phyloP scores from a whole-genome alignment of 2,888 invertebrate genomes.

The Lithophane semibrunnea region DNA sequence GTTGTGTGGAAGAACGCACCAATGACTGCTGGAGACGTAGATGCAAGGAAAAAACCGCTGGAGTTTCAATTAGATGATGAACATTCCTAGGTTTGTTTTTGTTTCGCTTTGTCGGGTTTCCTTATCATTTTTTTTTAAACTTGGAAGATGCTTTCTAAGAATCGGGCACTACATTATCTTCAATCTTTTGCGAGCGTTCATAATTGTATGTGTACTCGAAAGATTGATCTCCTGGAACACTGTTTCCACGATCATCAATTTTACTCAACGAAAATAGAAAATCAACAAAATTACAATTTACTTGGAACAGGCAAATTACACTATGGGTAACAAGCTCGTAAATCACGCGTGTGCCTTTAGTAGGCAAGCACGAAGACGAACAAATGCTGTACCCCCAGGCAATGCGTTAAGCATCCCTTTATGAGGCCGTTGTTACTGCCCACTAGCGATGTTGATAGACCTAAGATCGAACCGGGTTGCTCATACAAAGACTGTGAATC shows the following conservation, averaged over 20 bases:
- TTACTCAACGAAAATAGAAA: constrained; percentile 68
- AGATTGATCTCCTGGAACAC: constrained; percentile 55
- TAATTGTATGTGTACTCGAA: constrained; percentile 50
- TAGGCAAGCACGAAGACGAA: constrained; percentile 70
- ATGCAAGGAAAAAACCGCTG: constrained; percentile 61
- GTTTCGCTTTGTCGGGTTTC: constrained; percentile 55
- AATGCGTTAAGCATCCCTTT: constrained; percentile 66
- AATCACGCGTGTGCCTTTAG: constrained; percentile 70
- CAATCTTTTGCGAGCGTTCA: constrained; percentile 40
- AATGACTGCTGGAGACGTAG: constrained; percentile 47
- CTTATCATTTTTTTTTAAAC: constrained; percentile 50
- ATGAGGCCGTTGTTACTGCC: constrained; percentile 62
- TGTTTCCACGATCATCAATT: constrained; percentile 62
- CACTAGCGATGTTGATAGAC: constrained; percentile 56
- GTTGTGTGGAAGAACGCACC: constrained; percentile 69
- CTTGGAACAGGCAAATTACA: constrained; percentile 74
- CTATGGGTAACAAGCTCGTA: constrained; percentile 70
- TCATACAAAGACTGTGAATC: constrained; percentile 10
- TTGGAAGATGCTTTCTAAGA: constrained; percentile 43
- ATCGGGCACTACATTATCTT: constrained; percentile 45
- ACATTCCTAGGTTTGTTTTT: constrained; percentile 60
- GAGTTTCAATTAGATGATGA: constrained; percentile 56
- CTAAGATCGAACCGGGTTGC: constrained; percentile 35
- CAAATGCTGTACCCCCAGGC: constrained; percentile 67
- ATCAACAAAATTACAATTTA: constrained; percentile 72